Evolutionary conservation across 2,113 vertebrate species (phyloP).

Genomic region (Taurulus bubalis): DNA sequence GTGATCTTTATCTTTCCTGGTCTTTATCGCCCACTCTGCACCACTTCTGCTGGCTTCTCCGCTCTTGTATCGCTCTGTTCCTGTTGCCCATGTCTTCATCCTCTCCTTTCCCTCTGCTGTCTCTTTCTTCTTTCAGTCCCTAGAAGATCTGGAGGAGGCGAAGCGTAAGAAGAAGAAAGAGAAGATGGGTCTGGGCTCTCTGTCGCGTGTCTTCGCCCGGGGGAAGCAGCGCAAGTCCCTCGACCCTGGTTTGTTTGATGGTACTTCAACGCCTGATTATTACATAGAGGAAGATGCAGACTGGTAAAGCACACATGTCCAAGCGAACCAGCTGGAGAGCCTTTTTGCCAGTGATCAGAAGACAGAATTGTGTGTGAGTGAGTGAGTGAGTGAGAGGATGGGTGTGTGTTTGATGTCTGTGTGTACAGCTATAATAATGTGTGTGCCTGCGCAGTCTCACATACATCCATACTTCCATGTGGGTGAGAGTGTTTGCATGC

Average conservation of each 20-base stretch:
- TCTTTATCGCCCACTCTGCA: constrained; percentile 40
- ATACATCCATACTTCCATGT: constrained; percentile 33
- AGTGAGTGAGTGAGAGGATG: constrained; percentile 23
- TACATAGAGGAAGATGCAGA: constrained; percentile 99
- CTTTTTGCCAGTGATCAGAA: constrained; percentile 54
- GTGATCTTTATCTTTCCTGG: constrained; percentile 38
- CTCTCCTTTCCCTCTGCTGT: constrained; percentile 3
- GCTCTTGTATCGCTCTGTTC: constrained; percentile 4
- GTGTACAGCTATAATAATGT: constrained; percentile 47
- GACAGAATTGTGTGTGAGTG: constrained; percentile 31
- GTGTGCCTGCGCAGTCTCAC: constrained; percentile 46
- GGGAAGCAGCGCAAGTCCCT: constrained; percentile 98
- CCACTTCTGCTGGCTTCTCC: constrained; percentile 29
- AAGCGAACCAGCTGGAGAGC: constrained; percentile 49
- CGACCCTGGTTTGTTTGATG: constrained; percentile 96
- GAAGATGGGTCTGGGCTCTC: constrained; percentile 94
- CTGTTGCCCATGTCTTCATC: constrained; percentile 30
- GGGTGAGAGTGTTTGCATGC: constrained; percentile 41
- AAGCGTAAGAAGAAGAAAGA: constrained; percentile 93
- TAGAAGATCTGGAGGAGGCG: constrained; percentile 98
- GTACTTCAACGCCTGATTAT: constrained; percentile 95
- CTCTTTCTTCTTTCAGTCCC: constrained; percentile 84
- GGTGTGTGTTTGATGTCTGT: constrained; percentile 22
- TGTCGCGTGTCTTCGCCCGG: constrained; percentile 96
- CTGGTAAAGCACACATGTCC: constrained; percentile 89